Evolutionary conservation across 2,888 invertebrate genomes (phyloP).

Genomic region (Fissipunctia ypsillon): DNA sequence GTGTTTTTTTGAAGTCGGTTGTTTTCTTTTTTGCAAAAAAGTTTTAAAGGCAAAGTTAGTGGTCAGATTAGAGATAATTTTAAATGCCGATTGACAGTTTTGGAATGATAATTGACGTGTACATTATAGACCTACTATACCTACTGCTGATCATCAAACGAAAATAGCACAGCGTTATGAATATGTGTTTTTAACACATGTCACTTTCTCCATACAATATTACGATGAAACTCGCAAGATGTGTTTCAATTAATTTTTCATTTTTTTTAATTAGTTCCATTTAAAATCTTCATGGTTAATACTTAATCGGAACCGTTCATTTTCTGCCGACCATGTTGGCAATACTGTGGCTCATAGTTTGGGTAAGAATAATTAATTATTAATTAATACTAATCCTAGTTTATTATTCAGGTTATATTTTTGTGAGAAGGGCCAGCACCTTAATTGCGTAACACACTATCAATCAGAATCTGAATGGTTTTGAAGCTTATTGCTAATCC

Average conservation of each 20-base stretch:
- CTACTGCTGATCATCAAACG: neutral
- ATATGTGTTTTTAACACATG: neutral
- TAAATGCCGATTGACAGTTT: neutral
- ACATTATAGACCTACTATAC: neutral
- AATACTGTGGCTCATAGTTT: slow-evolving; percentile 47
- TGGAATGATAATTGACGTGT: neutral
- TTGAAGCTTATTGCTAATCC: too few species aligned
- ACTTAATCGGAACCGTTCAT: slow-evolving; percentile 23
- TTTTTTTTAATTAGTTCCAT: slow-evolving; percentile 51
- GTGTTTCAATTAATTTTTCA: slow-evolving; percentile 48
- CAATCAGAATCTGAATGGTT: too few species aligned
- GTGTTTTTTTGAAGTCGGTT: too few species aligned
- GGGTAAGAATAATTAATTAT: slow-evolving; percentile 44
- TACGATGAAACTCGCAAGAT: slow-evolving; percentile 8
- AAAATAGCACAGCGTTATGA: neutral
- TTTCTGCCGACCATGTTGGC: slow-evolving; percentile 35
- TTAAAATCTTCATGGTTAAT: slow-evolving; percentile 46
- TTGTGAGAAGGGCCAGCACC: neutral
- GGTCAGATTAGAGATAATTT: neutral
- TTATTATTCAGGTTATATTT: neutral
- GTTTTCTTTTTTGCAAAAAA: too few species aligned
- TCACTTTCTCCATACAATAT: neutral
- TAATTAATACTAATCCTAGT: neutral
- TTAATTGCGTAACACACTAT: too few species aligned
- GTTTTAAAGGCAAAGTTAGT: neutral